Conservation (phyloP, 1,140 invertebrate species). For the Scaptomyza graminum region DNA sequence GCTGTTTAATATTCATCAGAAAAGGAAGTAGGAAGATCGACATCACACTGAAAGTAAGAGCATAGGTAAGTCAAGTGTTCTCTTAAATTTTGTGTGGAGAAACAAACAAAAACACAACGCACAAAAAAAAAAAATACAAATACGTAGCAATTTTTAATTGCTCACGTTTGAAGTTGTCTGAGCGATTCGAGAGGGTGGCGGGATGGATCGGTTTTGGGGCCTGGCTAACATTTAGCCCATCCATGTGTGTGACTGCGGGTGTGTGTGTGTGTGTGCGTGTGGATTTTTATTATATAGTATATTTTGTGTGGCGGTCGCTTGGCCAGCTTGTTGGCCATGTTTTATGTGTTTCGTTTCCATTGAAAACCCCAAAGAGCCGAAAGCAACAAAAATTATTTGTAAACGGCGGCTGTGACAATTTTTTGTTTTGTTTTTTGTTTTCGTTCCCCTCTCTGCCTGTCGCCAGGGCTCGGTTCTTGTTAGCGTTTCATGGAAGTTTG, state of each 20-base stretch:
- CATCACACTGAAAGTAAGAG: slow-evolving; percentile 13
- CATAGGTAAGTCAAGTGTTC: slow-evolving; percentile 28
- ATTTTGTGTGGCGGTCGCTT: slow-evolving; percentile 51
- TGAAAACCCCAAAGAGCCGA: slow-evolving; percentile 76
- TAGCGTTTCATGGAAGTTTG: slow-evolving; percentile 72
- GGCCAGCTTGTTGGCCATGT: slow-evolving; percentile 68
- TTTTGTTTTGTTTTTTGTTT: slow-evolving; percentile 44
- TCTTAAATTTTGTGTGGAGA: slow-evolving; percentile 7
- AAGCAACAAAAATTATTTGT: slow-evolving; percentile 77
- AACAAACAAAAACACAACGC: background rate
- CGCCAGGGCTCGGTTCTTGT: slow-evolving; percentile 32
- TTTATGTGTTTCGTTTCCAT: slow-evolving; percentile 81
- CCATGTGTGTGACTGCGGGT: background rate
- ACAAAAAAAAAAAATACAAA: slow-evolving; percentile 15
- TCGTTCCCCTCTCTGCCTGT: slow-evolving; percentile 24
- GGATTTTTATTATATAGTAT: slow-evolving; percentile 58
- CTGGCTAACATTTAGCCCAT: slow-evolving; percentile 34
- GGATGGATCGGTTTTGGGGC: slow-evolving; percentile 26
- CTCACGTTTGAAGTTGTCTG: slow-evolving; percentile 49
- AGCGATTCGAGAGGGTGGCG: slow-evolving; percentile 18
- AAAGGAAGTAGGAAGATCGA: background rate
- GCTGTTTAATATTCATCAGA: too few relatives aligned
- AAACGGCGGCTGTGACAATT: slow-evolving; percentile 80
- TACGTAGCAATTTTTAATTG: slow-evolving; percentile 59
- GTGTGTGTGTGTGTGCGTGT: slow-evolving; percentile 31